These are phyloP conservation scores for Gerris lacustris DNA, from an alignment of 2,888 invertebrate species.

Conservation along the genomic window DNA sequence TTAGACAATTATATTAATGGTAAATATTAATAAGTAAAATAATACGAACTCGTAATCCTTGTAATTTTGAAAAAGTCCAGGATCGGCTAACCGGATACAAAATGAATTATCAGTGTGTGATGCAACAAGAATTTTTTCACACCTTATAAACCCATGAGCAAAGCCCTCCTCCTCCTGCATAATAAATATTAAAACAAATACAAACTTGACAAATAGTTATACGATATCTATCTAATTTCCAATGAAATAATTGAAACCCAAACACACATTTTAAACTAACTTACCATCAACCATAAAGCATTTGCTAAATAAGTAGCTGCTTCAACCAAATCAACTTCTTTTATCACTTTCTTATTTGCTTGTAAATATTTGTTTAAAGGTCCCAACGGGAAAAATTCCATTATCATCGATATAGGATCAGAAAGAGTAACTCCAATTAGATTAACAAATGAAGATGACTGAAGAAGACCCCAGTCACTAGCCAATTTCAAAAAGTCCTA, in stretches of 20 bases:
- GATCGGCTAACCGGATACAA: constrained; percentile 69
- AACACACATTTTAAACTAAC: background rate
- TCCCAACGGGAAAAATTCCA: constrained; percentile 67
- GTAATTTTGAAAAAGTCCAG: constrained; percentile 55
- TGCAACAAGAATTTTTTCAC: constrained; percentile 67
- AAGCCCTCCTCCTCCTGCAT: constrained; percentile 60
- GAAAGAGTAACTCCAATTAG: constrained; percentile 64
- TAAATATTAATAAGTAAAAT: too few relatives aligned
- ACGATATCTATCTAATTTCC: background rate
- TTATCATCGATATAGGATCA: constrained; percentile 64
- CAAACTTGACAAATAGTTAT: constrained; percentile 2
- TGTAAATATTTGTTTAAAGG: constrained; percentile 61
- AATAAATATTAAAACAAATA: constrained; percentile 14
- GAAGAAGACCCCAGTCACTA: constrained; percentile 64
- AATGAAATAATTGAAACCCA: background rate
- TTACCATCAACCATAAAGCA: constrained; percentile 73
- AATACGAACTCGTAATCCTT: constrained; percentile 52
- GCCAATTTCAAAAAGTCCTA: constrained; percentile 66
- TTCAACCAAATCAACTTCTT: constrained; percentile 59
- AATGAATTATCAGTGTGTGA: constrained; percentile 55
- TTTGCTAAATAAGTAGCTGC: constrained; percentile 68
- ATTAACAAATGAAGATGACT: constrained; percentile 62
- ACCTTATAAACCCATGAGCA: constrained; percentile 74
- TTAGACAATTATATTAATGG: too few relatives aligned
- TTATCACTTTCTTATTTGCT: constrained; percentile 35